Percentiles rank a stretch among this genome's conserved stretches.
phyloP scores from a whole-genome alignment of 2,113 vertebrate genomes.

The Platysternon megacephalum region DNA sequence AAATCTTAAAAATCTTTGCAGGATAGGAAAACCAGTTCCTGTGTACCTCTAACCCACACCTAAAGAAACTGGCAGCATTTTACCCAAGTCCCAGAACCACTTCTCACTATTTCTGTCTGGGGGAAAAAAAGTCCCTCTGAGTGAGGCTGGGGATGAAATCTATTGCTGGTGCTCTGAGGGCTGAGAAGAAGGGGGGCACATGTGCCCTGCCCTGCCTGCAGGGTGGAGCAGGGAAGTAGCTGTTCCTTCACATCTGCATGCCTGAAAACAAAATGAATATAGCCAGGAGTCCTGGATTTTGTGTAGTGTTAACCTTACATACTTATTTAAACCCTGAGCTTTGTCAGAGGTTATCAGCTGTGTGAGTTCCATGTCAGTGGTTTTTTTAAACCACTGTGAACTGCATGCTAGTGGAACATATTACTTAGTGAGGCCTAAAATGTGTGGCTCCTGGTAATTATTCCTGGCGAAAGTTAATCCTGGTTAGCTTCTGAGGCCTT shows the following conservation, averaged over 20 bases:
- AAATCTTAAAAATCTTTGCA: too few species aligned
- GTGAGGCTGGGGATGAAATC: background rate
- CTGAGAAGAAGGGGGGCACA: accelerated
- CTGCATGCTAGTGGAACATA: background rate
- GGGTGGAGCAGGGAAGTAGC: background rate
- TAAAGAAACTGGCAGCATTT: background rate
- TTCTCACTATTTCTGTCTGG: background rate
- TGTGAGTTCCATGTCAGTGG: background rate
- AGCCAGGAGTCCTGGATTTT: background rate
- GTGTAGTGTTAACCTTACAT: background rate
- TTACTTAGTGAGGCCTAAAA: background rate
- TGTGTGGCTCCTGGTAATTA: background rate
- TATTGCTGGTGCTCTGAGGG: background rate
- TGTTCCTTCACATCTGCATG: background rate
- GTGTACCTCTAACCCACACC: too few species aligned
- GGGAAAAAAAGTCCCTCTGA: background rate
- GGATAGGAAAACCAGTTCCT: too few species aligned
- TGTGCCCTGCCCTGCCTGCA: background rate
- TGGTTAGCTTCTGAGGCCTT: background rate
- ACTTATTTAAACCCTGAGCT: background rate
- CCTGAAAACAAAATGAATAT: background rate
- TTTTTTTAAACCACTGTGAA: background rate
- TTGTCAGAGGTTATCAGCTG: background rate
- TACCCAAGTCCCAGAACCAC: background rate
- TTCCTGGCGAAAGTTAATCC: background rate